Evolutionary conservation across 1,140 invertebrate genomes (phyloP).

Genomic region (Coelopa frigida): DNA sequence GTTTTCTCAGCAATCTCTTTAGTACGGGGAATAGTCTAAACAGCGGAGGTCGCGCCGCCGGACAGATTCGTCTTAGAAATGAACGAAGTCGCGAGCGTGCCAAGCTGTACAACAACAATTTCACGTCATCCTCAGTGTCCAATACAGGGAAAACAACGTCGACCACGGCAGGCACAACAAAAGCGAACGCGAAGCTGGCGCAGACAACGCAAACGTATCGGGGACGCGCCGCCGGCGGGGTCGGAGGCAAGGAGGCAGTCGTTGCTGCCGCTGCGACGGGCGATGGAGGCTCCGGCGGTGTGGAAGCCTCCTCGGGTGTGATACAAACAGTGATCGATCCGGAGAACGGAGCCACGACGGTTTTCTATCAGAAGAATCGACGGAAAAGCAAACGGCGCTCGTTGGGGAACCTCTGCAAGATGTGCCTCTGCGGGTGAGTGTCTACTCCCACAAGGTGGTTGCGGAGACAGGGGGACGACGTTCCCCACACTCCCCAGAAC

Average conservation of each 20-base stretch:
- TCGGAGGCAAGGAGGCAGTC: conserved; percentile 15
- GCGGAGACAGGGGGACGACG: too few species aligned
- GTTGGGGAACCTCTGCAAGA: conserved; percentile 33
- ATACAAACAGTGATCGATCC: conserved; percentile 28
- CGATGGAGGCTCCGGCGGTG: conserved; percentile 2
- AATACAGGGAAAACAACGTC: not conserved
- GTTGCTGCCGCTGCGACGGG: conserved; percentile 19
- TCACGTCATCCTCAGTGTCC: conserved; percentile 6
- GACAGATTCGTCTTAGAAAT: conserved; percentile 44
- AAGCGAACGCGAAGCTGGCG: conserved; percentile 37
- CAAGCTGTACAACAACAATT: conserved; percentile 11
- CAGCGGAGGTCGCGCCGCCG: conserved; percentile 35
- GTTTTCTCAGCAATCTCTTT: conserved; percentile 37
- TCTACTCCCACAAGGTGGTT: too few species aligned
- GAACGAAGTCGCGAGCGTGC: conserved; percentile 42
- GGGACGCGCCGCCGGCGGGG: conserved; percentile 5
- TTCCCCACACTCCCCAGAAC: too few species aligned
- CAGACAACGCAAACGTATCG: conserved; percentile 34
- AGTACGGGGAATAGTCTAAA: conserved; percentile 10
- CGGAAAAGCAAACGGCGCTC: conserved; percentile 37
- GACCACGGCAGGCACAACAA: conserved; percentile 4
- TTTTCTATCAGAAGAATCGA: conserved; percentile 41
- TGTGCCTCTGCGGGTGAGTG: conserved; percentile 41
- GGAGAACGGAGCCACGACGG: conserved; percentile 36
- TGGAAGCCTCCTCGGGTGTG: conserved; percentile 2